Evolutionary conservation across 2,797 vertebrate genomes (phyloP), one percentile per base, ranked within the genome.

Genomic region (Liasis olivaceus): DNA sequence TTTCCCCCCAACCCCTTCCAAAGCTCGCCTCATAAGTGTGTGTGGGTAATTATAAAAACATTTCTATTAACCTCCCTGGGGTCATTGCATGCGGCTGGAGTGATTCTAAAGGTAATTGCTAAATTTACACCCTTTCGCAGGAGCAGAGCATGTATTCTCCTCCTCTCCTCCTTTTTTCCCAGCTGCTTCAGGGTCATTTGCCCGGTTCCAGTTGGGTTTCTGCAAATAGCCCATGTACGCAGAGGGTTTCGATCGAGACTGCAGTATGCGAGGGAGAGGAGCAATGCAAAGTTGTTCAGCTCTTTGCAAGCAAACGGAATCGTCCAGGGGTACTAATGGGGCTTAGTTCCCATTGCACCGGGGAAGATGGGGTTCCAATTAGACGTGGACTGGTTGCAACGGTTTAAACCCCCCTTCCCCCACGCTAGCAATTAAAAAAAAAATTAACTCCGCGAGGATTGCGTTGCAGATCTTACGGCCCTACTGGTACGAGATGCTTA

Each of bases 31-130:
- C 77, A 92, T 77, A 66, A 90, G 88, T 93, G 85, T 56, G 26
- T 47, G 59, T 92, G 92, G 93, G 93, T 95, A 94, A 77, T 95
- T 94, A 93, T 92, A 81, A 93, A 66, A 56, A 94, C 93, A 93
- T 91, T 58, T 69, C 81, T 91, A 0, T 92, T 93, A 92, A 93
- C 84, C 72, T 36, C 72, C 36, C 56, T 63, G 91, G 85, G 56
- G 47, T 54, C 90, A 58, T 93, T 81, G 93, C 95, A 89, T 92
- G 85, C 89, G 91, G 93, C 58, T 90, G 20, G 88, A 63, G 14
- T 60, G 91, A 62, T 94, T 81, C 91, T 95, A 88, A 94, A 94
- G 90, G 88, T 89, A 92, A 94, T 95, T 91, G 31, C 90, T 93
- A 93, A 94, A 64, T 89, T 88, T 88, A 93, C 31, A 85, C 90